phyloP scores from a whole-genome alignment of 1,140 invertebrate species.

The Rhyzopertha dominica region DNA sequence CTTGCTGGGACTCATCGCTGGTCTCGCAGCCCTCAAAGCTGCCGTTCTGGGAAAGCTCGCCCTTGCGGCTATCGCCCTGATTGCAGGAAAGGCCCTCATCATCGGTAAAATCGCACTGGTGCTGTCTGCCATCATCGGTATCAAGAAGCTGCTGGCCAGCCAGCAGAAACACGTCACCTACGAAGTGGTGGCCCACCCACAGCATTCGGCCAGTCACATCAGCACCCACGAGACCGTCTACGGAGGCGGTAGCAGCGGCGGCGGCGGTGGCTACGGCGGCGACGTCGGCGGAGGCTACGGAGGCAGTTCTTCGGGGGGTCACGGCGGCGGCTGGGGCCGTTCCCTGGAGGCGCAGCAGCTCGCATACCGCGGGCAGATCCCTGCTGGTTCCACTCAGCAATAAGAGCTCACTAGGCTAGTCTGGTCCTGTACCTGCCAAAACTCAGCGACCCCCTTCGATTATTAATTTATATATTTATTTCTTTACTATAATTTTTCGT shows the following conservation, averaged over 20 bases:
- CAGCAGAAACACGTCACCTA: constrained; percentile 75
- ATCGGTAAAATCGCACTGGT: constrained; percentile 80
- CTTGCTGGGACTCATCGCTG: constrained; percentile 69
- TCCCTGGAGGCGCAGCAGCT: constrained; percentile 66
- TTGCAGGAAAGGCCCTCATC: constrained; percentile 77
- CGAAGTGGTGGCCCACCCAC: constrained; percentile 77
- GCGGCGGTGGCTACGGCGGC: constrained; percentile 51
- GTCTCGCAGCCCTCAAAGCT: constrained; percentile 69
- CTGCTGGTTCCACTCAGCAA: constrained; percentile 33
- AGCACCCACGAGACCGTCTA: constrained; percentile 60
- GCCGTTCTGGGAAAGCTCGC: constrained; percentile 70
- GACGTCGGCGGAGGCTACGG: constrained; percentile 52
- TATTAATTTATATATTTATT: constrained; percentile 24
- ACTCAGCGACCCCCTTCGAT: constrained; percentile 30
- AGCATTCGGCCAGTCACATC: constrained; percentile 63
- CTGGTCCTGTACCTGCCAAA: constrained; percentile 43
- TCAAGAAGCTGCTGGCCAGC: constrained; percentile 68
- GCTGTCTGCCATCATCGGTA: constrained; percentile 71
- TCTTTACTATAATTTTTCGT: too few relatives aligned
- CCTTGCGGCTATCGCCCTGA: constrained; percentile 71
- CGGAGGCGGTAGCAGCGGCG: constrained; percentile 48
- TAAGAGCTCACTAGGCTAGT: constrained; percentile 18
- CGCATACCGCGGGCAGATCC: constrained; percentile 65
- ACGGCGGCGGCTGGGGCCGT: constrained; percentile 70
- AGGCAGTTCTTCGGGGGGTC: constrained; percentile 53